Evolutionary conservation across 2,113 vertebrate genomes (phyloP), one percentile per base, ranked within the genome.

Genomic region (Misgurnus anguillicaudatus): DNA sequence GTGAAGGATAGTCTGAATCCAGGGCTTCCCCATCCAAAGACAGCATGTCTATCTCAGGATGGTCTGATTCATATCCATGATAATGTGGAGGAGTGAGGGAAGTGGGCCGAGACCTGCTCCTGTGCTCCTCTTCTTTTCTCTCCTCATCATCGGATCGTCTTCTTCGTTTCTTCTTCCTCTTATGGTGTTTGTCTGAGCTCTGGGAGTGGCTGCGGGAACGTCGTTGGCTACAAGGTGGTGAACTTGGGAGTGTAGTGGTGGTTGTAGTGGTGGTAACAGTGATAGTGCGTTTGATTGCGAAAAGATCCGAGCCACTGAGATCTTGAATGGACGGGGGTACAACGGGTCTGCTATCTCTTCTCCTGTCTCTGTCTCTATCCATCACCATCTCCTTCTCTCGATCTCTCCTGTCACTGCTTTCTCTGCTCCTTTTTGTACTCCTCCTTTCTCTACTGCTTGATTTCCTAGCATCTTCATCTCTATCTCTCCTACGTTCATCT

Each of bases 261-360:
- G 51, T 94, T 19, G 82, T 90, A 79, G 75, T 94, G 74, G 90
- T 93, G 6, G 90, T 93, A 13, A 97, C 95, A 0, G 96, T 98
- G 84, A 98, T 97, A 75, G 96, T 98, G n/a, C 96, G 89, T 71
- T 97, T 98, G 82, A 98, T 97, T 75, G 96, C 94, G 10, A 97
- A 96, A 0, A 98, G 92, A 9, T 97, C 95, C 0, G 96, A 93
- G n/a, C 95, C 95, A 1, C 94, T 97, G 2, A 98, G 94, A 79
- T 98, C 96, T 81, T 98, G 96, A 83, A 98, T 96, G 0, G 96
- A 97, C 0, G 96, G 96, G 0, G 96, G 96, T 42, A 98, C 95
- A 0, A 96, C 96, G 0, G 95, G 91, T 0, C 96, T 90, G 0
- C 92, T 88, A 2, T 95, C 93, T 42, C 93, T 78, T 19, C 88